Base-by-base conservation (phyloP, 2,797 vertebrate species). In the Xenops minutus region DNA sequence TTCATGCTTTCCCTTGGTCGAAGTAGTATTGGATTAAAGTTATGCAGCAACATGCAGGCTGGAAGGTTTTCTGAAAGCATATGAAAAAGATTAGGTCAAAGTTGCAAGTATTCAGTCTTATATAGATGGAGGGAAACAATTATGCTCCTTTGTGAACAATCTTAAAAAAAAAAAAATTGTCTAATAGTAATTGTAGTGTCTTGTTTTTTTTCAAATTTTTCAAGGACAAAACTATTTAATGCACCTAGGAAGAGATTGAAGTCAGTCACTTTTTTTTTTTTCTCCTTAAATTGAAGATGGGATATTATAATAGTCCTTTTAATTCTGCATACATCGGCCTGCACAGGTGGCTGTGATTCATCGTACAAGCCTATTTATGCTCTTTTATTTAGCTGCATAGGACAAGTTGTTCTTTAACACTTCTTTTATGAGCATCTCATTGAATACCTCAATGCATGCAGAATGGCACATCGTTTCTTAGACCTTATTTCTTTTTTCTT, bases 331-430 rank as follows among this genome's bases (percentile, higher is more conserved):
- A 43, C 3, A 1, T 54, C 84, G 51, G 34, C 23, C 71, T 67
- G 63, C 75, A 85, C 78, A 94, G 82, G 77, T 92, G 74, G 46
- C 75, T 92, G 46, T 93, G 79, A 93, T 92, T 92, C 91, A 96
- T 92, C 6, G 0, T 89, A 73, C 56, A 20, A 91, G 49, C n/a
- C 66, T 92, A 80, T 91, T 95, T 93, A 88, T 78, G 44, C 58
- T 89, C 68, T 92, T 96, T 83, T 80, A 69, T 94, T 93, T 89
- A 72, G 12, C 54, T 93, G 62, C 6, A 0, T 86, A 62, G 85
- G 82, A 89, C 41, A 86, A 95, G 58, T 62, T 94, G 73, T 90
- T 95, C 85, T 94, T 82, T 71, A 89, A 43, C 56, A 54, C 51
- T 27, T 85, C 48, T 89, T 92, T 93, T 88, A 76, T 63, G 72